Evolutionary conservation across 2,797 vertebrate genomes (phyloP).

Genomic region (Chiloscyllium punctatum): DNA sequence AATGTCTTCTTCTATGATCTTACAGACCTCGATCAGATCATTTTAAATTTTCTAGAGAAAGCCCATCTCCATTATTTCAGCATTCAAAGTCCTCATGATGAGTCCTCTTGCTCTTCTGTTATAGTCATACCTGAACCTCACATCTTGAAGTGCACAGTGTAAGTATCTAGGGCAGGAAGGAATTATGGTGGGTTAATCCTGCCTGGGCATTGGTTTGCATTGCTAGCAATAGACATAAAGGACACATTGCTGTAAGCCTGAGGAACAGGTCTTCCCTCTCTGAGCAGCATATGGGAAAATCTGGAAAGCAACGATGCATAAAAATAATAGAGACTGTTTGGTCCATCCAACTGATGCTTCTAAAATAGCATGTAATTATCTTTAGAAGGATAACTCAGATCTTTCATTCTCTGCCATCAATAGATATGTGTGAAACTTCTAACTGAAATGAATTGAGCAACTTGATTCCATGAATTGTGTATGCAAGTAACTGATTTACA

Average conservation of each 20-base stretch:
- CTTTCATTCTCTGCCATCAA: background rate
- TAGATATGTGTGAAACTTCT: background rate
- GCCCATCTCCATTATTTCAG: too few relatives aligned
- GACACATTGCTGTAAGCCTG: background rate
- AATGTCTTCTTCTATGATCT: background rate
- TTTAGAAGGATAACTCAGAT: background rate
- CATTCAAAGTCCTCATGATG: too few relatives aligned
- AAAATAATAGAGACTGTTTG: background rate
- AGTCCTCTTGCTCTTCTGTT: background rate
- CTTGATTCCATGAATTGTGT: background rate
- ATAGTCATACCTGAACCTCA: background rate
- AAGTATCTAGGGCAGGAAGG: background rate
- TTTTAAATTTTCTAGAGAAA: background rate
- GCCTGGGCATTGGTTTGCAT: background rate
- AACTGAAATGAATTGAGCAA: background rate
- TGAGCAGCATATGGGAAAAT: background rate
- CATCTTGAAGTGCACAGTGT: background rate
- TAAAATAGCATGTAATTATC: background rate
- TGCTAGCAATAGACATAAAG: background rate
- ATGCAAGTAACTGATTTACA: background rate
- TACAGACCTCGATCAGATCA: background rate
- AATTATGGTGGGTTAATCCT: background rate
- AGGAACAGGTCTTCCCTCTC: background rate
- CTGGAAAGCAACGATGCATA: background rate
- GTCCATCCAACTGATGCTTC: background rate